Conservation (phyloP, 2,113 vertebrate species). For the Eupsittula cactorum region DNA sequence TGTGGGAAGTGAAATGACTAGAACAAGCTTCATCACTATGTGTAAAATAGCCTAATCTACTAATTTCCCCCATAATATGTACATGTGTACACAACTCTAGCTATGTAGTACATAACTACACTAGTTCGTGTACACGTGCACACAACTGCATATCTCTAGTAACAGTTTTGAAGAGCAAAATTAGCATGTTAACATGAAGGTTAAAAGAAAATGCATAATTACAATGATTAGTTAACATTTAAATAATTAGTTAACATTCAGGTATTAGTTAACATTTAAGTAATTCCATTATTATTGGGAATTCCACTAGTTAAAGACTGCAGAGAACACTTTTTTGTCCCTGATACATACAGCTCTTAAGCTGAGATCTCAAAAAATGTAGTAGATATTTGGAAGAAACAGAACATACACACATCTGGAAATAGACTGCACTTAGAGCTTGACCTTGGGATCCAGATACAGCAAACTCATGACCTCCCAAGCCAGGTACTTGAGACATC, state of each 20-base stretch:
- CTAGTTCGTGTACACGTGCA: background rate
- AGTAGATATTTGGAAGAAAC: background rate
- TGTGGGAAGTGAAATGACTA: background rate
- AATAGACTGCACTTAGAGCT: background rate
- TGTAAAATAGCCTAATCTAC: background rate
- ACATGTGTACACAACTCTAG: background rate
- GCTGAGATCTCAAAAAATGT: background rate
- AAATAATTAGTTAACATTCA: background rate
- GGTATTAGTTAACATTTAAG: background rate
- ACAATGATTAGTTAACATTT: background rate
- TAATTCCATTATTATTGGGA: background rate
- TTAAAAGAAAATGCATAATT: background rate
- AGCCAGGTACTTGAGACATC: background rate
- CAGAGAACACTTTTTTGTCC: background rate
- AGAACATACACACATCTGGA: background rate
- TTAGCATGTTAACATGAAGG: background rate
- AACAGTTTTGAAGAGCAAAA: background rate
- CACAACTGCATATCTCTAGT: background rate
- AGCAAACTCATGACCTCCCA: background rate
- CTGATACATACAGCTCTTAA: background rate
- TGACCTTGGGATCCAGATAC: background rate
- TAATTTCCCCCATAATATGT: background rate
- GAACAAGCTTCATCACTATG: background rate
- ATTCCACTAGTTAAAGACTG: background rate
- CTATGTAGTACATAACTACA: background rate